Evolutionary conservation across 2,113 vertebrate genomes (phyloP).

Genomic region (Verasper variegatus): DNA sequence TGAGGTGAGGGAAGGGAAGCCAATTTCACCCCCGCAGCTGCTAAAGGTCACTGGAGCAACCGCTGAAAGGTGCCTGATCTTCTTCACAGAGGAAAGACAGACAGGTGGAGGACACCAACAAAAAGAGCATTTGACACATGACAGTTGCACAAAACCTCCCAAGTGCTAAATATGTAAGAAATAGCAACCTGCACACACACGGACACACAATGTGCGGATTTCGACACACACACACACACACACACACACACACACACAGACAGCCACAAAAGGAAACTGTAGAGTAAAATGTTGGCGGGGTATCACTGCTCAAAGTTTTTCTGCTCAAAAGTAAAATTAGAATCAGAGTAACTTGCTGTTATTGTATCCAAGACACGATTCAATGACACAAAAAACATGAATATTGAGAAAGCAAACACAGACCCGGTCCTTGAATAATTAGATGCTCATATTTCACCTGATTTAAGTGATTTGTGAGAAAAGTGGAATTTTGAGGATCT

Average conservation of each 20-base stretch:
- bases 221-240: not conserved
- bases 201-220: not conserved
- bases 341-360: not conserved
- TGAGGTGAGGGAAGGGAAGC: conserved; percentile 43
- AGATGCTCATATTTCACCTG: too few relatives aligned
- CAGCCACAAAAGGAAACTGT: not conserved
- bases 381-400: too few relatives aligned
- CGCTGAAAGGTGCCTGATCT: conserved; percentile 57
- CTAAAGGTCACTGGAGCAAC: conserved; percentile 77
- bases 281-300: not conserved
- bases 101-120: conserved; percentile 38
- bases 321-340: not conserved
- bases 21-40: conserved; percentile 62
- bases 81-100: conserved; percentile 55
- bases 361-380: too few relatives aligned
- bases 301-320: not conserved
- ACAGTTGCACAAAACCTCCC: conserved; percentile 51
- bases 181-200: conserved; percentile 10
- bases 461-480: too few relatives aligned
- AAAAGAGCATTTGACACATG: conserved; percentile 54
- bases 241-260: not conserved
- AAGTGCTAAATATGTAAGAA: conserved; percentile 39
- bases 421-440: too few relatives aligned
- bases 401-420: too few relatives aligned
- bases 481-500: too few relatives aligned